Evolutionary conservation across 2,797 vertebrate genomes (phyloP).

Genomic region (Mormyrus hasselquistii): DNA sequence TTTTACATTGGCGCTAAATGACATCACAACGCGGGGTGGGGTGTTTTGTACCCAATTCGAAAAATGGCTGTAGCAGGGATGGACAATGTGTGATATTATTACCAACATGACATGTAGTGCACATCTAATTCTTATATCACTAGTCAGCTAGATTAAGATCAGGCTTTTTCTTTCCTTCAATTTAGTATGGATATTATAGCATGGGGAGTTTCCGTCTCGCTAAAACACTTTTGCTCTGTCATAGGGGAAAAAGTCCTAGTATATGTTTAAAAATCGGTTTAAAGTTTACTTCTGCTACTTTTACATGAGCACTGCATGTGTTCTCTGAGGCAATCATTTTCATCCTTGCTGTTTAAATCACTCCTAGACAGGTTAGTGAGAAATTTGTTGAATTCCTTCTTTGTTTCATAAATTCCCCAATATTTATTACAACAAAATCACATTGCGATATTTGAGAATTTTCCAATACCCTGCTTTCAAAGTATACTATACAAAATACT

Average conservation of each 20-base stretch:
- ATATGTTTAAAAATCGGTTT: neutral
- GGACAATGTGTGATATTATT: neutral
- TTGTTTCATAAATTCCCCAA: neutral
- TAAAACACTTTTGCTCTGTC: neutral
- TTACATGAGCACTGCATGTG: neutral
- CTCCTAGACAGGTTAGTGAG: neutral
- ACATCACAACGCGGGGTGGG: neutral
- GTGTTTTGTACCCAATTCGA: neutral
- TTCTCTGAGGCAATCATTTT: neutral
- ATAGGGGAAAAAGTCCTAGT: neutral
- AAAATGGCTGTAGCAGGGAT: neutral
- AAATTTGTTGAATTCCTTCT: neutral
- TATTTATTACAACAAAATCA: neutral
- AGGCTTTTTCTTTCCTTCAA: neutral
- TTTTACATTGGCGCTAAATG: neutral
- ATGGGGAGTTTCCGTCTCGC: neutral
- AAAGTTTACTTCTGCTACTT: neutral
- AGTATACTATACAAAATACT: neutral
- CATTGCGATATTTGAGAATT: neutral
- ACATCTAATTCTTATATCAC: neutral
- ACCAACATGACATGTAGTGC: neutral
- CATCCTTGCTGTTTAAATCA: neutral
- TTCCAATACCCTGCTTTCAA: neutral
- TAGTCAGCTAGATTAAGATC: neutral
- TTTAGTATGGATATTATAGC: neutral